Evolutionary conservation across 2,113 vertebrate species (phyloP).

Genomic region (Egretta garzetta): DNA sequence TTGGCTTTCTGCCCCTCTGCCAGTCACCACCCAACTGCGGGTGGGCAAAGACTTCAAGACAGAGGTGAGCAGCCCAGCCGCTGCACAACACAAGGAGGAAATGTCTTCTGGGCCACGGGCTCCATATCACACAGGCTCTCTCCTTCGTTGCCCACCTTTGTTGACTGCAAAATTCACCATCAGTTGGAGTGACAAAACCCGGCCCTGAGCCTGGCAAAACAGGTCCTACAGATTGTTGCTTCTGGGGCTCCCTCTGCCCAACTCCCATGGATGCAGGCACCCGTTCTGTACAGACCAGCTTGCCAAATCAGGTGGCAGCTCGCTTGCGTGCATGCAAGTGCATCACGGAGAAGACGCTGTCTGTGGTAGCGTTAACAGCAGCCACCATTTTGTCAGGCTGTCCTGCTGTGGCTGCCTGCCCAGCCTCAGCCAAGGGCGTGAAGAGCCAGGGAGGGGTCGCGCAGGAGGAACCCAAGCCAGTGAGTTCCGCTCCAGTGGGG

Average conservation of each 20-base stretch:
- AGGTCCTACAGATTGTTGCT: not conserved
- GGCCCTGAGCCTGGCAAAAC: not conserved
- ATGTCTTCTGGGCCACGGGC: fast-evolving
- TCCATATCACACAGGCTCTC: fast-evolving
- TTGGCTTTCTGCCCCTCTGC: not conserved
- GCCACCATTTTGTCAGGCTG: not conserved
- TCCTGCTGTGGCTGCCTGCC: not conserved
- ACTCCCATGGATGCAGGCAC: not conserved
- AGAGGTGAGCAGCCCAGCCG: fast-evolving
- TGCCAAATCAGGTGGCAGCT: not conserved
- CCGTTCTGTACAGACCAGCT: not conserved
- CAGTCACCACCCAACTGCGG: fast-evolving
- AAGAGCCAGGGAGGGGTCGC: not conserved
- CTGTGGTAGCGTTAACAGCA: not conserved
- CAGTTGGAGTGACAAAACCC: not conserved
- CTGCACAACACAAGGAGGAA: not conserved
- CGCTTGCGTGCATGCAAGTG: not conserved
- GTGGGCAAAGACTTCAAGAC: not conserved
- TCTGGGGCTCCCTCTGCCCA: not conserved
- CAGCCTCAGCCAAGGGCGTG: not conserved
- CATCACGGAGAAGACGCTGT: not conserved
- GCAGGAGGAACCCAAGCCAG: not conserved
- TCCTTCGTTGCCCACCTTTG: not conserved
- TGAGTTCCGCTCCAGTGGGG: fast-evolving
- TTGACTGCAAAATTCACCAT: not conserved